Conservation (phyloP, 2,797 vertebrate genomes). For the Kryptolebias ocellatus region DNA sequence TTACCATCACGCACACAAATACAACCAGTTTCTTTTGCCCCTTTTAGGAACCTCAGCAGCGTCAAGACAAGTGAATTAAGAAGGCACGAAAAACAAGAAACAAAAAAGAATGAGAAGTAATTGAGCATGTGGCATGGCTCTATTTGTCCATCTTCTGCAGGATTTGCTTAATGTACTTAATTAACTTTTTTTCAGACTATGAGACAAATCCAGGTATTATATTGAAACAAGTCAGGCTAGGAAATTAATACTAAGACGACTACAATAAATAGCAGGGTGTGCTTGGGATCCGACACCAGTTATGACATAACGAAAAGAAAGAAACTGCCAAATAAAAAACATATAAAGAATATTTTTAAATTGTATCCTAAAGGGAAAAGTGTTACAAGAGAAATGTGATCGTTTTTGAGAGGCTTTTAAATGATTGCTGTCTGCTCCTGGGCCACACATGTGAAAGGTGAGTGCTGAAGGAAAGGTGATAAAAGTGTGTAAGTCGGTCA, state of each 20-base stretch:
- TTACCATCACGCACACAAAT: conserved; percentile 18
- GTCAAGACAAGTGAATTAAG: conserved; percentile 44
- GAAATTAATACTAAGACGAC: conserved; percentile 9
- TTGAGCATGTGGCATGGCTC: conserved; percentile 1
- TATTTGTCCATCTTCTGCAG: neutral
- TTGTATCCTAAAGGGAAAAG: too few species aligned
- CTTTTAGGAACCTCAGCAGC: conserved; percentile 78
- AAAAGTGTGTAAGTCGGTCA: conserved; percentile 36
- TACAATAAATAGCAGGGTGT: neutral
- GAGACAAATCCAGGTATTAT: too few species aligned
- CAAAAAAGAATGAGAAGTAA: too few species aligned
- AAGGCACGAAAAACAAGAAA: conserved; percentile 27
- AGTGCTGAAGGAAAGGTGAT: conserved; percentile 19
- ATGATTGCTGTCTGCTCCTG: neutral
- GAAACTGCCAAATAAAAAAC: conserved; percentile 7
- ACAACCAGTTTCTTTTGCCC: conserved; percentile 64
- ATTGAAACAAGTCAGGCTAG: neutral
- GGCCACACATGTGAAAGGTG: conserved; percentile 32
- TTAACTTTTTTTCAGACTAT: too few species aligned
- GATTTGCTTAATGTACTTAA: too few species aligned
- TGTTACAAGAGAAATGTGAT: too few species aligned
- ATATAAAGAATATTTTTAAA: conserved; percentile 5
- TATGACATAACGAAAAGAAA: conserved; percentile 24
- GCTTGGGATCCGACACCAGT: conserved; percentile 19
- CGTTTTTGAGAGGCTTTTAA: neutral